Conservation (phyloP, 2,113 vertebrate genomes). For the Pyxicephalus adspersus region DNA sequence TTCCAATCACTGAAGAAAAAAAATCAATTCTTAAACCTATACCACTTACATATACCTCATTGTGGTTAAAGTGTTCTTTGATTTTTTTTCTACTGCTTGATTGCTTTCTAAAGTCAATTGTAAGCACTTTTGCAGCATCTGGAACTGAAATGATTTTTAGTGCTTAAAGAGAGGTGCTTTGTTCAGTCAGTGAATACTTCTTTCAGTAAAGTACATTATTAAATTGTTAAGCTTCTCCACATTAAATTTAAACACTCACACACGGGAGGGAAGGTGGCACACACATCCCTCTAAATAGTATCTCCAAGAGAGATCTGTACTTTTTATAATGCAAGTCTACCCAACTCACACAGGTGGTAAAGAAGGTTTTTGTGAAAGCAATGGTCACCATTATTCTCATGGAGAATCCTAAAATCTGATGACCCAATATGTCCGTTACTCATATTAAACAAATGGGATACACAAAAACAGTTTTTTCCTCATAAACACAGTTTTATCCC, state of each 20-base stretch:
- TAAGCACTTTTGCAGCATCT: slow-evolving; percentile 48
- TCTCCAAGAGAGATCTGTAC: slow-evolving; percentile 30
- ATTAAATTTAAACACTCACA: slow-evolving; percentile 57
- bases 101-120: slow-evolving; percentile 56
- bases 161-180: slow-evolving; percentile 59
- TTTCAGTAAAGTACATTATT: slow-evolving; percentile 44
- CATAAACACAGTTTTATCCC: not conserved
- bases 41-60: slow-evolving; percentile 60
- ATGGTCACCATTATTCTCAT: slow-evolving; percentile 12
- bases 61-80: slow-evolving; percentile 57
- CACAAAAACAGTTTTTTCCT: not conserved
- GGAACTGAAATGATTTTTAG: slow-evolving; percentile 47
- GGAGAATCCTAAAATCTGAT: slow-evolving; percentile 5
- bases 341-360: not conserved
- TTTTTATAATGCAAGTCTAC: not conserved
- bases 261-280: slow-evolving; percentile 16
- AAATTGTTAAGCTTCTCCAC: slow-evolving; percentile 57
- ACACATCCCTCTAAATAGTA: slow-evolving; percentile 26
- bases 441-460: not conserved
- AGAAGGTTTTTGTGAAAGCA: not conserved
- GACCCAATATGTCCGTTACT: not conserved
- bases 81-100: slow-evolving; percentile 57
- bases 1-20: slow-evolving; percentile 42
- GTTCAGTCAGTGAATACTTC: slow-evolving; percentile 44
- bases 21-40: slow-evolving; percentile 57